phyloP scores from a whole-genome alignment of 1,140 invertebrate species.

The Sycophaga agraensis region DNA sequence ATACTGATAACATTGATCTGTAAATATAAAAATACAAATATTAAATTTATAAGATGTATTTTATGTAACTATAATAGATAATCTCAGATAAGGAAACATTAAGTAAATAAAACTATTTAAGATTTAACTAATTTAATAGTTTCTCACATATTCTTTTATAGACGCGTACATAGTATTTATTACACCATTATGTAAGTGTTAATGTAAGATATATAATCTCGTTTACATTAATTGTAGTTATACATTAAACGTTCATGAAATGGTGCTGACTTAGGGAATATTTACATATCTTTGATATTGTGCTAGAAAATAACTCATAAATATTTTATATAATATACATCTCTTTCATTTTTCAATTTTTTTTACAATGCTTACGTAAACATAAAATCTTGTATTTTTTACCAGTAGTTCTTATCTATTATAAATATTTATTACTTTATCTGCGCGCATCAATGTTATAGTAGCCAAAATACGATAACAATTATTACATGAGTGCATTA shows the following conservation, averaged over 20 bases:
- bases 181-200: conserved; percentile 10
- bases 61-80: too few relatives aligned
- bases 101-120: background rate
- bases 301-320: conserved; percentile 36
- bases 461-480: conserved; percentile 20
- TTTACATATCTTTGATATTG: conserved; percentile 40
- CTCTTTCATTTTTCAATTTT: conserved; percentile 14
- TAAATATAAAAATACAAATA: too few relatives aligned
- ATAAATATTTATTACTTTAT: conserved; percentile 25
- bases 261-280: conserved; percentile 40
- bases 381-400: conserved; percentile 23
- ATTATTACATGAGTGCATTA: conserved; percentile 1
- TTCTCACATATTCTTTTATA: conserved; percentile 22
- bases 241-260: conserved; percentile 41
- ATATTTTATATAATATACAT: conserved; percentile 33
- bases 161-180: conserved; percentile 6
- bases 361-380: conserved; percentile 14
- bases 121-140: conserved; percentile 25
- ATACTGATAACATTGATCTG: too few relatives aligned
- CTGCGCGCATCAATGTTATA: conserved; percentile 20
- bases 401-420: conserved; percentile 6
- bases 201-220: conserved; percentile 16
- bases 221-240: conserved; percentile 40
- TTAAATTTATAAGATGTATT: too few relatives aligned
- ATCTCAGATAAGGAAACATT: too few relatives aligned